Evolutionary conservation across 2,113 vertebrate genomes (phyloP), one percentile per base, ranked within the genome.

Genomic region (Regulus satrapa): DNA sequence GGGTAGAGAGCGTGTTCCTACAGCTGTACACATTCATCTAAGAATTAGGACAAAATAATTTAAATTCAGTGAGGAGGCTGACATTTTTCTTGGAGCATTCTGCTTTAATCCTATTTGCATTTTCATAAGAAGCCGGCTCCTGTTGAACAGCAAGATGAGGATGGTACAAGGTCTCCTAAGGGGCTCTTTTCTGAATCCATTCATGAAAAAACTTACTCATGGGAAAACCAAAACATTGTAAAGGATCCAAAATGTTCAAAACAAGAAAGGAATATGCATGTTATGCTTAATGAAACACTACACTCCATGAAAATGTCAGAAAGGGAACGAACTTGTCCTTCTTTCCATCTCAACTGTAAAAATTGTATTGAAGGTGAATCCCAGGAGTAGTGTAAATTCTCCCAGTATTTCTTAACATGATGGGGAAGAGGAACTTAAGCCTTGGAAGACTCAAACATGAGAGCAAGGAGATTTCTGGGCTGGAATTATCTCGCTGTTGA

Each of bases 41-140:
- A 78, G 93, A 94, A 94, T 94, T 69, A 78, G 85, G 66, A 87
- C 51, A 92, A 80, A 88, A 92, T 52, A 23, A 62, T 94, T 95
- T 78, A 52, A 92, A 89, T 88, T 75, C 81, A 67, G 81, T 58
- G 77, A 84, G 71, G 61, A 63, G 64, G 15, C 61, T 81, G 76
- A 67, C 72, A 52, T 88, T 91, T 94, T 78, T 92, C 77, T 94
- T 63, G n/a, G 68, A 89, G 66, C 79, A 76, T 89, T 95, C 79
- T 77, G 55, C 72, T 88, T 86, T 94, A 95, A 94, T 80, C 52
- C 89, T 88, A 63, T 95, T 88, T 95, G 38, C 28, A 66, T 67
- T 88, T 88, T 52, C 36, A 5, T 49, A 90, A 84, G 72, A 64
- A 96, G 24, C 24, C 38, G 56, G 56, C 8, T 76, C 72, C 78